Base-by-base conservation (phyloP, 2,888 invertebrate species). In the Zelleria hepariella region DNA sequence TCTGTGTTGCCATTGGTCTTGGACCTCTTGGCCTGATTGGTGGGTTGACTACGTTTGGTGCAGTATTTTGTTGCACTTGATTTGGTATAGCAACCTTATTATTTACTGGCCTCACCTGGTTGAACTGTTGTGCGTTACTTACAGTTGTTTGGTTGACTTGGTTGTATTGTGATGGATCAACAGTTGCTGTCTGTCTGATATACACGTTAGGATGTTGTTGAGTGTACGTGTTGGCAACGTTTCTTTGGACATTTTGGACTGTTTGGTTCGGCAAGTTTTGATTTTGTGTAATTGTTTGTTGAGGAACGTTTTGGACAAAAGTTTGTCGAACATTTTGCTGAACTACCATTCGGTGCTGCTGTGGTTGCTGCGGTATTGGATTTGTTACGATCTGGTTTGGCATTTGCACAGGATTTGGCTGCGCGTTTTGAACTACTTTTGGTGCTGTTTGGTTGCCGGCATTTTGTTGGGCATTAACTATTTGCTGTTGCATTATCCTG, bases 191-290 rank as follows among this genome's bases (percentile, higher is more conserved):
- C 15, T 32, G 32, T 32, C 32, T 32, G 1, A 32, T 32, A 4
- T 32, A 32, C 2, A 32, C 32, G 15, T 32, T 59, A 61, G 58
- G 62, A 7, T 61, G 62, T 20, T 55, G 55, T 55, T 55, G 55
- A 8, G 20, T 55, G 10, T 53, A 32, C 1, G 32, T 32, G 15
- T 32, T 32, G 7, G 32, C 32, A 32, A 5, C 32, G 10, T 32
- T 32, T 32, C 32, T 32, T 32, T 32, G 32, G 10, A 32, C 15
- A 32, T 32, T 32, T 42, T 42, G 42, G 7, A 51, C 20, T 3
- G 51, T 10, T 15, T 32, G 51, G 23, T 51, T 51, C 21, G 51
- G 20, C 10, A 58, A 59, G 59, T 57, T 49, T 63, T 54, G 51
- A 52, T 54, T 59, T 54, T 42, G 54, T 24, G 15, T 8, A 47